Evolutionary conservation across 2,113 vertebrate genomes (phyloP).

Genomic region (Colinus virginianus): DNA sequence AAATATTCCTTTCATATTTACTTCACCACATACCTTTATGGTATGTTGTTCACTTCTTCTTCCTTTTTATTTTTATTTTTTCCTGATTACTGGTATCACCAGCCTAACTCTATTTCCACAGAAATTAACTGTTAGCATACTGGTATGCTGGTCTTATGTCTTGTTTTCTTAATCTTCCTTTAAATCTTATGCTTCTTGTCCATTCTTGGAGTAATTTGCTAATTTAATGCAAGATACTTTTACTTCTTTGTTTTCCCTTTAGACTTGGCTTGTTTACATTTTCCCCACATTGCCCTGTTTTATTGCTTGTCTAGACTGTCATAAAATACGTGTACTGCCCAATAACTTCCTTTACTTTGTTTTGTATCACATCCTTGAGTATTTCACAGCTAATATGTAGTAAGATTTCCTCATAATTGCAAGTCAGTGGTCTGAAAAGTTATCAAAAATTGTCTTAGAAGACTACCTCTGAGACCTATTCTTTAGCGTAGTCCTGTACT

Average conservation of each 20-base stretch:
- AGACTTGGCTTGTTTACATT: constrained; percentile 44
- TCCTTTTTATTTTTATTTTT: neutral
- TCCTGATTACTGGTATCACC: neutral
- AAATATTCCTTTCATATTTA: neutral
- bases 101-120: neutral
- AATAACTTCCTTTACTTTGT: constrained; percentile 56
- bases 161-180: neutral
- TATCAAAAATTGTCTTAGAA: neutral
- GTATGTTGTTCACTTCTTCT: neutral
- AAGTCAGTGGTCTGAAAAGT: neutral
- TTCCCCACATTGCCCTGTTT: constrained; percentile 3
- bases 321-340: constrained; percentile 15
- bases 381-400: constrained; percentile 10
- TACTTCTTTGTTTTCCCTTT: constrained; percentile 43
- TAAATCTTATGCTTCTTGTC: neutral
- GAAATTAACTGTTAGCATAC: neutral
- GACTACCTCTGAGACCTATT: neutral
- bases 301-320: constrained; percentile 31
- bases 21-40: neutral
- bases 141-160: neutral
- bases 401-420: constrained; percentile 13
- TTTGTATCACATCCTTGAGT: constrained; percentile 64
- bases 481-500: neutral
- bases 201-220: neutral
- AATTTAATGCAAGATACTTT: neutral